A percentile compares a stretch with the other conserved stretches of the same genome.
Conservation (phyloP, 2,888 invertebrate genomes). For the Chymomyza caudatula region DNA sequence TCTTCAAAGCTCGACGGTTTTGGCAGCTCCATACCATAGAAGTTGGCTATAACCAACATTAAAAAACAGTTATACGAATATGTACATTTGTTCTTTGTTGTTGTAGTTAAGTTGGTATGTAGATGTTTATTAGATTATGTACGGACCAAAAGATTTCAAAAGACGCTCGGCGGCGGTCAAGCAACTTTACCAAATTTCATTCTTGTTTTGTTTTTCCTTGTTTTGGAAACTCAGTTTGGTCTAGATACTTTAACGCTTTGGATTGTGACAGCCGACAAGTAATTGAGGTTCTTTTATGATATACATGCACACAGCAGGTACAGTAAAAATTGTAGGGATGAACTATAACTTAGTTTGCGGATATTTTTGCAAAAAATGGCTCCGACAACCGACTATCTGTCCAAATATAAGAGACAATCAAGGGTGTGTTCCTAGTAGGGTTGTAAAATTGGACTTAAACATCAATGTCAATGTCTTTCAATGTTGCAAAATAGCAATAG, state of each 20-base stretch:
- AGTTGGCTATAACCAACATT: neutral
- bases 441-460: too few relatives aligned
- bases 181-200: neutral
- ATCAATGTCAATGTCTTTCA: too few relatives aligned
- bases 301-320: neutral
- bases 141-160: neutral
- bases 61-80: neutral
- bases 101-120: neutral
- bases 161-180: neutral
- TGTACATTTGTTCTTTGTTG: neutral
- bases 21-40: neutral
- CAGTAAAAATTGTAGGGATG: neutral
- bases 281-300: neutral
- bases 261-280: neutral
- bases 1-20: neutral
- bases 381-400: too few relatives aligned
- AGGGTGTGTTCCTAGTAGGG: too few relatives aligned
- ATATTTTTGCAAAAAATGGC: too few relatives aligned
- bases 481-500: too few relatives aligned
- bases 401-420: too few relatives aligned
- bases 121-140: neutral
- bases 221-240: neutral
- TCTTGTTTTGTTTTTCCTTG: neutral
- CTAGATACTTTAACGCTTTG: slow-evolving; percentile 1
- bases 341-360: too few relatives aligned